A percentile compares a stretch with the other conserved stretches of the same genome.
These are phyloP conservation scores for Amphipoea lucens DNA, from an alignment of 2,888 invertebrate species.

Conservation along the genomic window DNA sequence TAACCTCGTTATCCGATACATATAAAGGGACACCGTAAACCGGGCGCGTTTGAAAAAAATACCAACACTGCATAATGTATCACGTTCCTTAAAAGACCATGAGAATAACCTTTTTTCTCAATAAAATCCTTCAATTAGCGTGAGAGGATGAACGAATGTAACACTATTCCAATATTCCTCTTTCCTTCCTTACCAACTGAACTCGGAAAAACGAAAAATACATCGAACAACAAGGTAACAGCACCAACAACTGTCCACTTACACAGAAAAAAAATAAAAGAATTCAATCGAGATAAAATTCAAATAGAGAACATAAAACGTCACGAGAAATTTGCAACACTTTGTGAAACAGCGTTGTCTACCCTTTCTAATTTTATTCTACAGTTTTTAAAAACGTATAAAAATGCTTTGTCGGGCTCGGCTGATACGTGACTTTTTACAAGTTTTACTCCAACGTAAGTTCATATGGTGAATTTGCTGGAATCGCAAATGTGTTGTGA, in stretches of 20 bases:
- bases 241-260: slow-evolving; percentile 33
- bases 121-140: slow-evolving; percentile 54
- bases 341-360: slow-evolving; percentile 52
- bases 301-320: slow-evolving; percentile 49
- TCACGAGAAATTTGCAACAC: slow-evolving; percentile 59
- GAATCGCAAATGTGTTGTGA: slow-evolving; percentile 70
- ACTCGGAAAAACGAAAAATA: slow-evolving; percentile 25
- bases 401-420: slow-evolving; percentile 71
- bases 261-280: slow-evolving; percentile 49
- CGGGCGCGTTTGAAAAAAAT: slow-evolving; percentile 6
- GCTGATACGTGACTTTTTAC: slow-evolving; percentile 75
- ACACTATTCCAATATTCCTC: slow-evolving; percentile 20
- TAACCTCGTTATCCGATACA: slow-evolving; percentile 2
- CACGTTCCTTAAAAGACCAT: slow-evolving; percentile 27
- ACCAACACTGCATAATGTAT: slow-evolving; percentile 11
- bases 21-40: not conserved
- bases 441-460: slow-evolving; percentile 57
- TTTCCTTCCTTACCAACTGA: not conserved
- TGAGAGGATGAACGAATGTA: slow-evolving; percentile 43
- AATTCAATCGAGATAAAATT: slow-evolving; percentile 51
- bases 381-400: slow-evolving; percentile 73
- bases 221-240: slow-evolving; percentile 27
- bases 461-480: slow-evolving; percentile 62
- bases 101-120: slow-evolving; percentile 40
- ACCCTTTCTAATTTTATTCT: slow-evolving; percentile 64